Base-by-base conservation (phyloP, 1,140 invertebrate genomes). In the Anadara kagoshimensis region DNA sequence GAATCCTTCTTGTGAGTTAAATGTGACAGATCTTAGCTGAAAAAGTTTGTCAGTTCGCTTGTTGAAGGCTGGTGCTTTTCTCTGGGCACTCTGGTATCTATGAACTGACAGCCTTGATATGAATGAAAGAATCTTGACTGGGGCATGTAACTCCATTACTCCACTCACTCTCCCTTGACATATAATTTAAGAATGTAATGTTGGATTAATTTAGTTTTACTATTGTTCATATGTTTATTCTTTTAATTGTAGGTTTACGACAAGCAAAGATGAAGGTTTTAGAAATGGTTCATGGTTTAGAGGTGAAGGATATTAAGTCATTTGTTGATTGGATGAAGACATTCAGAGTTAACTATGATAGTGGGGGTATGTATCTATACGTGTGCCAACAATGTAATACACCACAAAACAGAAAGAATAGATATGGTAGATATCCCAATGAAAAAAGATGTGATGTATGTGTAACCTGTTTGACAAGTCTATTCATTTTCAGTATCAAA, bases 271-370 rank as follows among this genome's bases (percentile, higher is more conserved):
- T 81, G 71, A 82, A 85, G 68, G 83, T 84, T 43, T 63, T 86
- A 24, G 81, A 85, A 43, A 78, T 81, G 44, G 79, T 86, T 11
- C 79, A 83, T 54, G 77, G 79, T n/a, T 61, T 86, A 47, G 80
- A 80, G 70, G 84, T 83, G 7, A 78, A 79, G 36, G 83, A 86
- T 65, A 83, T 86, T n/a, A 77, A 81, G 51, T 81, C 83, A 24
- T 86, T 86, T 76, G 79, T 84, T 26, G 82, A 84, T 47, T 86
- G 84, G 84, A 75, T 86, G 63, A 86, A 86, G 62, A 86, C 84
- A 69, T 83, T 86, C 26, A 73, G 82, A 49, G 83, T 83, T n/a
- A 79, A 84, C 53, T 78, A 81, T 53, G 79, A 78, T 57, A 69
- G 75, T 20, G 82, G 82, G 75, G 80, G 84, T 84, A 71, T 58